These are phyloP conservation scores for Polyommatus icarus DNA, from an alignment of 2,888 invertebrate genomes.

Conservation along the genomic window DNA sequence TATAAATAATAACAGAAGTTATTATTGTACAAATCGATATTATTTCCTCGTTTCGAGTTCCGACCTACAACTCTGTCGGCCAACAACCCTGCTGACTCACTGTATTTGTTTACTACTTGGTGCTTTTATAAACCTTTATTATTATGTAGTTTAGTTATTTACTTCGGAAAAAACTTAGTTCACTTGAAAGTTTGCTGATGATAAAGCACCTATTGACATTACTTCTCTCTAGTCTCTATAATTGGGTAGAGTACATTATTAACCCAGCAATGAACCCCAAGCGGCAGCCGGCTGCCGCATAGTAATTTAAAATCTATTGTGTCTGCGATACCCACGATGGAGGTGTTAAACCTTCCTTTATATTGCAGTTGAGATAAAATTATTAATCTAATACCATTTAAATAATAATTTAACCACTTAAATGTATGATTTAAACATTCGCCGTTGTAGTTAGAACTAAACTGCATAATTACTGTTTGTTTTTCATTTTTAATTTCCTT, in stretches of 20 bases:
- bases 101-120: background rate
- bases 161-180: background rate
- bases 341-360: too few species aligned
- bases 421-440: background rate
- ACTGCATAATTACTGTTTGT: background rate
- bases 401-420: too few species aligned
- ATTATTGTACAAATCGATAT: background rate
- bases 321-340: too few species aligned
- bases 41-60: background rate
- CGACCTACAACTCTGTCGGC: constrained; percentile 4
- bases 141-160: background rate
- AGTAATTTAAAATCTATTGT: too few species aligned
- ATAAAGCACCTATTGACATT: background rate
- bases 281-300: too few species aligned
- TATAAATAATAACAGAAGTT: background rate
- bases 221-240: too few species aligned
- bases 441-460: background rate
- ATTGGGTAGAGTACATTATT: too few species aligned
- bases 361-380: too few species aligned
- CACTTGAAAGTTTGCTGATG: too few species aligned
- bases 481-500: background rate
- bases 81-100: constrained; percentile 4
- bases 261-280: too few species aligned
- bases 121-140: background rate
- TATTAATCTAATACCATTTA: too few species aligned